These are phyloP conservation scores for Podabrus alpinus DNA, from an alignment of 2,888 invertebrate genomes.

Conservation along the genomic window DNA sequence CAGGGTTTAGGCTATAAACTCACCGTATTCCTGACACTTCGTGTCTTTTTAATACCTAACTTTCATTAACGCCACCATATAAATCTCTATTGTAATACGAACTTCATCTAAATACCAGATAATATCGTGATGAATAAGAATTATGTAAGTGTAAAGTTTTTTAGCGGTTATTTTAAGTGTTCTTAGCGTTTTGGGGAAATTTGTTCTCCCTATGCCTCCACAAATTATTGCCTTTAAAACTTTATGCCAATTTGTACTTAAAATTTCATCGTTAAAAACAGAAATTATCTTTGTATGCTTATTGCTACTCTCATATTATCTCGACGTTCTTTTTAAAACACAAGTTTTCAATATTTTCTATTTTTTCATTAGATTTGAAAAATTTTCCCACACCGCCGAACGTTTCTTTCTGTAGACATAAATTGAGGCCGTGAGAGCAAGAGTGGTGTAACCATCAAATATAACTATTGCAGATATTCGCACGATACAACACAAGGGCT, in stretches of 20 bases:
- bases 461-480: too few species aligned
- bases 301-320: too few species aligned
- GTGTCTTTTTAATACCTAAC: constrained; percentile 54
- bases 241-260: not conserved
- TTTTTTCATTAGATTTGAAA: too few species aligned
- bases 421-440: too few species aligned
- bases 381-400: too few species aligned
- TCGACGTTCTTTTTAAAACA: too few species aligned
- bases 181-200: not conserved
- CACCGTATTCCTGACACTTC: constrained; percentile 45
- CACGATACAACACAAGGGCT: too few species aligned
- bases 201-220: not conserved
- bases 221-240: not conserved
- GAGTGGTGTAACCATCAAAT: too few species aligned
- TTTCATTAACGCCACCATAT: constrained; percentile 55
- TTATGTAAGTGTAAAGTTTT: constrained; percentile 51
- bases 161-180: constrained; percentile 26
- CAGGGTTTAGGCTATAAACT: constrained; percentile 46
- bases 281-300: not conserved
- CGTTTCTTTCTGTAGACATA: too few species aligned
- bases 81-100: constrained; percentile 55
- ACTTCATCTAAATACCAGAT: constrained; percentile 51
- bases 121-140: constrained; percentile 48
- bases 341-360: too few species aligned
- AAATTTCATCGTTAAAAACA: not conserved